These are phyloP conservation scores for Thunnus albacares DNA, from an alignment of 2,797 vertebrate species.

Conservation along the genomic window DNA sequence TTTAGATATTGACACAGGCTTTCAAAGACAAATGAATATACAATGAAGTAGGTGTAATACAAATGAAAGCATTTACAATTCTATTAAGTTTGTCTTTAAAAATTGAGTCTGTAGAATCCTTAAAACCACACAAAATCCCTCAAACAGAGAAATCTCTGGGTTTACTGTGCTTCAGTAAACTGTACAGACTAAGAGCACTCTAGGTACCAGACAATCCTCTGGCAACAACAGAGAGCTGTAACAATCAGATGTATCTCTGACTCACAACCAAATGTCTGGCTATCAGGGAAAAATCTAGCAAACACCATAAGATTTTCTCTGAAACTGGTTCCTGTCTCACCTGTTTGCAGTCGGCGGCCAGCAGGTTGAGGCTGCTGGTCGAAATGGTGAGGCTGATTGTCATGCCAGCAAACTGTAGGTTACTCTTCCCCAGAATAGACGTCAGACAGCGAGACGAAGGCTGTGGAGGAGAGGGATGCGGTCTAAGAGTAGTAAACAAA, in stretches of 20 bases:
- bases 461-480: slow-evolving; percentile 74
- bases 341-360: slow-evolving; percentile 98
- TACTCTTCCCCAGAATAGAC: slow-evolving; percentile 96
- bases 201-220: slow-evolving; percentile 36
- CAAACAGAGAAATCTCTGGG: slow-evolving; percentile 11
- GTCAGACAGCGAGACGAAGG: slow-evolving; percentile 91
- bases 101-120: slow-evolving; percentile 10
- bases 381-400: slow-evolving; percentile 97
- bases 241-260: slow-evolving; percentile 33
- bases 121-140: slow-evolving; percentile 26
- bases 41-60: background rate
- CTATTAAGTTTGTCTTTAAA: background rate
- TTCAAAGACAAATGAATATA: slow-evolving; percentile 5
- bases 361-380: slow-evolving; percentile 98
- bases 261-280: slow-evolving; percentile 22
- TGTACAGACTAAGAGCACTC: slow-evolving; percentile 30
- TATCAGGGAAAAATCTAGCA: slow-evolving; percentile 2
- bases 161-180: slow-evolving; percentile 30
- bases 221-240: slow-evolving; percentile 19
- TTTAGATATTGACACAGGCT: background rate
- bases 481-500: slow-evolving; percentile 30
- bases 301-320: background rate
- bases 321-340: slow-evolving; percentile 77
- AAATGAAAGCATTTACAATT: background rate
- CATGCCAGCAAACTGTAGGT: slow-evolving; percentile 98